These are phyloP conservation scores for Genyomyrus donnyi DNA, from an alignment of 2,113 vertebrate genomes.

Conservation along the genomic window DNA sequence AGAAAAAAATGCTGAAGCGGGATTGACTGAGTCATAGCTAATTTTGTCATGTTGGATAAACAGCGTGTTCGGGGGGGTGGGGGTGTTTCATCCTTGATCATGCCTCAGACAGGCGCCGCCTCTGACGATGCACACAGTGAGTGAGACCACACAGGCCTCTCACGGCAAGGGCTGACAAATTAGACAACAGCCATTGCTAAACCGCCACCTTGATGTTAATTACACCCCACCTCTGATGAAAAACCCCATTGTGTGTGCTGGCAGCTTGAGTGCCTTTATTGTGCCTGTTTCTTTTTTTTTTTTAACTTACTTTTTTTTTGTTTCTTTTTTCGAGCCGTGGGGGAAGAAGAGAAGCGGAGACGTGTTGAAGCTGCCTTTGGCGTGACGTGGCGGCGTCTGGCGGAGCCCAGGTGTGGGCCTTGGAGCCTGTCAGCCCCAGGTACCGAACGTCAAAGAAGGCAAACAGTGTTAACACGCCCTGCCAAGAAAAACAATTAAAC, in stretches of 20 bases:
- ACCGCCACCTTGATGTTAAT: slow-evolving; percentile 60
- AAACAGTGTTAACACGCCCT: slow-evolving; percentile 32
- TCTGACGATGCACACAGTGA: slow-evolving; percentile 32
- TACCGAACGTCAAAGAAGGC: slow-evolving; percentile 40
- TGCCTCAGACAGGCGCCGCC: slow-evolving; percentile 20
- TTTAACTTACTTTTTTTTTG: not conserved
- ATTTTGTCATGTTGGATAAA: slow-evolving; percentile 54
- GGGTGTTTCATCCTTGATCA: slow-evolving; percentile 44
- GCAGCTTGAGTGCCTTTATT: not conserved
- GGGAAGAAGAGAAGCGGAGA: slow-evolving; percentile 13
- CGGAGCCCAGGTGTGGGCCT: not conserved
- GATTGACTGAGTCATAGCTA: slow-evolving; percentile 45
- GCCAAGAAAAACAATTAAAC: slow-evolving; percentile 46
- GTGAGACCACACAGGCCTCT: slow-evolving; percentile 64
- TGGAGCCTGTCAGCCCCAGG: slow-evolving; percentile 32
- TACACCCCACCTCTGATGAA: slow-evolving; percentile 57
- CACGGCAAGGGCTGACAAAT: slow-evolving; percentile 70
- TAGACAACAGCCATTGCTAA: slow-evolving; percentile 60
- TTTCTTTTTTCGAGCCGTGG: not conserved
- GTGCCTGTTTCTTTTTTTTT: not conserved
- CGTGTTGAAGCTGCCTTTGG: slow-evolving; percentile 1
- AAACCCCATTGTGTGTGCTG: slow-evolving; percentile 43
- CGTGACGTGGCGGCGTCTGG: slow-evolving; percentile 8
- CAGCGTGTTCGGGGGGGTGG: slow-evolving; percentile 27
- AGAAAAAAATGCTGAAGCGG: slow-evolving; percentile 40